Base-by-base conservation (phyloP, 2,797 vertebrate genomes). In the Mormyrops attenuatus region DNA sequence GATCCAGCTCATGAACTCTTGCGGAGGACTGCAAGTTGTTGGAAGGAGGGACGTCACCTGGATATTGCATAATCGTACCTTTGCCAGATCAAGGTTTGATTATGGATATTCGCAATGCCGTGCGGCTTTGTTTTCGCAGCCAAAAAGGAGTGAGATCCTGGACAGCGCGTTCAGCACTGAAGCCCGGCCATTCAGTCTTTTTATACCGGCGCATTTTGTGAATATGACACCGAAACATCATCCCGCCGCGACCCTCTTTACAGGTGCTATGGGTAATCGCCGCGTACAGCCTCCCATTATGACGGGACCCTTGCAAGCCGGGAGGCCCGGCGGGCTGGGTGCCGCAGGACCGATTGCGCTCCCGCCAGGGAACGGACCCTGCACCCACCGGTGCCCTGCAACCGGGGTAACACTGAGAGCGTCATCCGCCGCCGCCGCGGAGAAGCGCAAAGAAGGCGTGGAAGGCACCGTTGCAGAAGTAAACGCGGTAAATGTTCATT, bases 401-500 rank as follows among this genome's bases (percentile, higher is more conserved):
- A 2, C 89, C 49, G 92, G 66, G 89, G 90, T 92, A 93, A 94
- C 93, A 88, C 92, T 38, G 88, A 91, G 94, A 89, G 87, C 92
- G 13, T 90, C 91, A 0, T 94, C 94, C 69, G 89, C 92, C 0
- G 88, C 92, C 3, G 91, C 91, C 87, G 7, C 92, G 20, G 92
- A 87, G 89, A 91, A 91, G 82, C 90, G 85, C 80, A 92, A 91
- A 41, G 34, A 89, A 6, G 52, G 84, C 55, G 85, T 26, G 77
- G 93, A 88, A 26, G 90, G 91, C 47, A 73, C 87, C 53, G 88
- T 86, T 30, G 47, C 90, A 0, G 90, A 92, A 91, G 26, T 30
- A 92, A 94, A 92, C 92, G 90, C n/a, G 95, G 95, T 95, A 94
- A 94, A 91, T 26, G 30, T 92, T 15, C 49, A 38, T 88, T 34